Evolutionary conservation across 92 coral and sea anemone genomes (phyloP).

Genomic region (Epizoanthus illoricatus): DNA sequence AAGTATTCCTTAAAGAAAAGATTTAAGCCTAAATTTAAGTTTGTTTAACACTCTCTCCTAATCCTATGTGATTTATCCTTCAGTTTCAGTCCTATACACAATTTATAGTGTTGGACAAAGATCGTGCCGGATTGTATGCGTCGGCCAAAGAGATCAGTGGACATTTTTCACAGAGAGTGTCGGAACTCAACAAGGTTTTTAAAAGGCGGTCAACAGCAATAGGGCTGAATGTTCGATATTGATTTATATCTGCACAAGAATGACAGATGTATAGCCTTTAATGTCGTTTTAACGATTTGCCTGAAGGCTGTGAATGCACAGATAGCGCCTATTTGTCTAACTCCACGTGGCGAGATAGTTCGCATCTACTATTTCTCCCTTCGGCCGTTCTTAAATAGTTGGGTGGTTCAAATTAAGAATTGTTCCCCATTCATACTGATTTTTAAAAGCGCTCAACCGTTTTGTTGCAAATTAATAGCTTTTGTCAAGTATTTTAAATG

Average conservation of each 20-base stretch:
- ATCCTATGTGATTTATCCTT: too few relatives aligned
- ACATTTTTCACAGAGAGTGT: constrained; percentile 2
- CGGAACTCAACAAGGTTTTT: background rate
- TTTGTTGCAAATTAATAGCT: too few relatives aligned
- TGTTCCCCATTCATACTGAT: background rate
- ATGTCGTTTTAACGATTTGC: constrained; percentile 31
- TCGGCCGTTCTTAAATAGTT: background rate
- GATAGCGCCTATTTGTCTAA: background rate
- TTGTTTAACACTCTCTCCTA: too few relatives aligned
- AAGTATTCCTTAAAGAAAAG: too few relatives aligned
- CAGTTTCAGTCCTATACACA: too few relatives aligned
- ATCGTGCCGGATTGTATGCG: too few relatives aligned
- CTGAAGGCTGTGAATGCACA: background rate
- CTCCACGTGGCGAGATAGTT: constrained; percentile 3
- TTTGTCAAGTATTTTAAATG: too few relatives aligned
- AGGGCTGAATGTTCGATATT: background rate
- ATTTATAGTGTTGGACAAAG: too few relatives aligned
- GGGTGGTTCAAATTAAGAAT: background rate
- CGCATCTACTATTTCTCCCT: background rate
- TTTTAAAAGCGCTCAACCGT: too few relatives aligned
- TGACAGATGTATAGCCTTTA: constrained; percentile 27
- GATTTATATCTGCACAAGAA: background rate
- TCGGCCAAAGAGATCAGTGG: too few relatives aligned
- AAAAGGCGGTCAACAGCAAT: background rate
- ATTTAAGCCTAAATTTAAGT: too few relatives aligned